Conservation (phyloP, 2,113 vertebrate species). For the Halcyon malimbica region DNA sequence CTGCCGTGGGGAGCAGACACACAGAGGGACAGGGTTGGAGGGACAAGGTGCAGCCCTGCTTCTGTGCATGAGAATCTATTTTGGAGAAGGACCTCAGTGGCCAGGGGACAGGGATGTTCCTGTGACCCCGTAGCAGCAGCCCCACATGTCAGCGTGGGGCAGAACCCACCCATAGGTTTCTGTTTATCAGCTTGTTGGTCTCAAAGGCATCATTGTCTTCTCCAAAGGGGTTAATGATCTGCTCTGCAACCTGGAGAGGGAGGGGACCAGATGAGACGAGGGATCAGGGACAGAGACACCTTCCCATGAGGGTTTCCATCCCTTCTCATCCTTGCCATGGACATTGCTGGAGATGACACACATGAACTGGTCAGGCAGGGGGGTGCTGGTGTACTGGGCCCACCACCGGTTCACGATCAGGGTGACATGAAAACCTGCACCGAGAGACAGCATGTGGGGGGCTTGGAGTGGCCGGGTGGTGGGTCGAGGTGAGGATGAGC, state of each 20-base stretch:
- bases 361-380: slow-evolving; percentile 91
- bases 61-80: not conserved
- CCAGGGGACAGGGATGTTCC: not conserved
- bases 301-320: slow-evolving; percentile 34
- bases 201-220: slow-evolving; percentile 93
- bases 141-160: not conserved
- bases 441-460: not conserved
- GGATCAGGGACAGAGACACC: not conserved
- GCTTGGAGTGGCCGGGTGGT: rapidly evolving
- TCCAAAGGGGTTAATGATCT: slow-evolving; percentile 91
- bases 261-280: not conserved
- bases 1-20: not conserved
- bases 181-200: slow-evolving; percentile 90
- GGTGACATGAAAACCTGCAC: slow-evolving; percentile 87
- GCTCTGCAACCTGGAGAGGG: slow-evolving; percentile 82
- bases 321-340: slow-evolving; percentile 83
- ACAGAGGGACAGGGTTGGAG: not conserved
- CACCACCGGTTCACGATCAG: slow-evolving; percentile 90
- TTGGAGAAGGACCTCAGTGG: not conserved
- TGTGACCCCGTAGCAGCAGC: not conserved
- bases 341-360: slow-evolving; percentile 88
- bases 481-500: rapidly evolving
- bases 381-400: slow-evolving; percentile 92
- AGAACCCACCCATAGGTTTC: slow-evolving; percentile 84
- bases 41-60: not conserved